These are phyloP conservation scores for Echinops telfairi DNA, from an alignment of 2,113 vertebrate species.

Conservation along the genomic window DNA sequence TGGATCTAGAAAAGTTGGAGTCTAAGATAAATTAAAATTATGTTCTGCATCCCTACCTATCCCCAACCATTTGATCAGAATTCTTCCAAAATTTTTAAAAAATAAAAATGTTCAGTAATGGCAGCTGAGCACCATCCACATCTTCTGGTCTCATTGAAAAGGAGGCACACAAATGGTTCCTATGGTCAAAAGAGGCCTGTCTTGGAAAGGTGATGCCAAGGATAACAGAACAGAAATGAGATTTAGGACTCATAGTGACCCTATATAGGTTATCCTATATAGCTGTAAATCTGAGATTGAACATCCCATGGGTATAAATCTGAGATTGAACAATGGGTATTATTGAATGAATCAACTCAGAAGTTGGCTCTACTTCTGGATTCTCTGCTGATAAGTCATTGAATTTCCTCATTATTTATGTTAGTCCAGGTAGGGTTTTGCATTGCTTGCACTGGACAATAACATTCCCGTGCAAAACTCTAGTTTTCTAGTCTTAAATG, in stretches of 20 bases:
- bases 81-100: background rate
- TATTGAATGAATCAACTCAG: background rate
- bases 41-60: no score
- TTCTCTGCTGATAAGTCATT: conserved; percentile 11
- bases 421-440: background rate
- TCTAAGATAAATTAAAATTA: no score
- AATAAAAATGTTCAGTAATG: background rate
- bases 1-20: no score
- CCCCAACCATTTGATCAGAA: background rate
- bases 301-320: no score
- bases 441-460: conserved; percentile 13
- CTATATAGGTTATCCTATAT: no score
- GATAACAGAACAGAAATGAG: background rate
- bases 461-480: background rate
- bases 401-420: conserved; percentile 17
- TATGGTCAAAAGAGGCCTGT: no score
- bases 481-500: conserved; percentile 4
- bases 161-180: background rate
- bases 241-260: no score
- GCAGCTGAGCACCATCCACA: background rate
- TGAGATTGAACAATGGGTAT: background rate
- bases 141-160: background rate
- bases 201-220: background rate
- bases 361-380: background rate
- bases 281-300: no score